A percentile compares a stretch with the other conserved stretches of the same genome.
These are phyloP conservation scores for Cybosia mesomella DNA, from an alignment of 2,888 invertebrate genomes.

Conservation along the genomic window DNA sequence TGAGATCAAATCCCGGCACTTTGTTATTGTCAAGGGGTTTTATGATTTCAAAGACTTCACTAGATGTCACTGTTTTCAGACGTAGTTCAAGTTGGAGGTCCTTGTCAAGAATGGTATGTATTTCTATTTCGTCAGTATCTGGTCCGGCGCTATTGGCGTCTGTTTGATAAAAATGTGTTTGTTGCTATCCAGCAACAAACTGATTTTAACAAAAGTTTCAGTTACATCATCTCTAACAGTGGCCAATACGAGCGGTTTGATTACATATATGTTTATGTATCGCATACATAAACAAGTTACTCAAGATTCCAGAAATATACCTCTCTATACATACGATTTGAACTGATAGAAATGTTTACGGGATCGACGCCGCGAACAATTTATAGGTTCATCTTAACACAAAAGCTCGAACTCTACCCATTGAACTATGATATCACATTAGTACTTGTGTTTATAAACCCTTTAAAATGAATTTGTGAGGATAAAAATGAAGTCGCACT, in stretches of 20 bases:
- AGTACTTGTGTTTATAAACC: neutral
- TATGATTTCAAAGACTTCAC: too few relatives aligned
- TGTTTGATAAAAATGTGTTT: too few relatives aligned
- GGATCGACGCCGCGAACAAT: constrained; percentile 27
- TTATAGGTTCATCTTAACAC: constrained; percentile 25
- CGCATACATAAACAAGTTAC: constrained; percentile 34
- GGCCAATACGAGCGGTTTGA: constrained; percentile 15
- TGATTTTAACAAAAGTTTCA: neutral
- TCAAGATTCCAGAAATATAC: constrained; percentile 37
- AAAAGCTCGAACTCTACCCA: neutral
- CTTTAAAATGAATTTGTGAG: neutral
- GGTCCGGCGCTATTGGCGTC: too few relatives aligned
- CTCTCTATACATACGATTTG: constrained; percentile 17
- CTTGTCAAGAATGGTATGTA: too few relatives aligned
- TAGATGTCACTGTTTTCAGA: too few relatives aligned
- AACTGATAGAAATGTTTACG: constrained; percentile 31
- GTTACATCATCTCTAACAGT: constrained; percentile 23
- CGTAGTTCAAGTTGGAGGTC: too few relatives aligned
- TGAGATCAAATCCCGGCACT: too few relatives aligned
- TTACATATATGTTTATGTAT: constrained; percentile 19
- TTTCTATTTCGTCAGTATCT: too few relatives aligned
- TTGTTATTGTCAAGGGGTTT: too few relatives aligned
- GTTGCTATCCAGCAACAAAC: neutral
- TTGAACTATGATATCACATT: neutral
- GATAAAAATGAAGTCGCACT: neutral